Evolutionary conservation across 1,140 invertebrate genomes (phyloP), one percentile per base, ranked within the genome.

Genomic region (Drosophila bocki): DNA sequence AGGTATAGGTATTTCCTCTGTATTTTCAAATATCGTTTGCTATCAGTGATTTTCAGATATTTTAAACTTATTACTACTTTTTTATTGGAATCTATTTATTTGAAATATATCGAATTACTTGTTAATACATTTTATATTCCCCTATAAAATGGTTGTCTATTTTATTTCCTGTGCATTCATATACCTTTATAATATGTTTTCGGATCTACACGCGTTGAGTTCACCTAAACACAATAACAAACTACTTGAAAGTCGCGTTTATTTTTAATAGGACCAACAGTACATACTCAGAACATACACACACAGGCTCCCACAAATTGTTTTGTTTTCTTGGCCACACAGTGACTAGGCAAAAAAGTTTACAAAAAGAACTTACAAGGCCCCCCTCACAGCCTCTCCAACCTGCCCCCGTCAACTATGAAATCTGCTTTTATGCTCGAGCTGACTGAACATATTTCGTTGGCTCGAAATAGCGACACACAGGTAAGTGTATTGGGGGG

Each of bases 221-320:
- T 67, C 29, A 60, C 74, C 62, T 62, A 64, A 75, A 58, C 60
- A 50, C 51, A 82, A 80, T 82, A 82, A 87, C 71, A 87, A 87
- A 77, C 54, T 80, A 77, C 83, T 87, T 83, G 75, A 87, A 54
- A 65, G 45, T 53, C 60, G 67, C 48, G 70, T 60, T 59, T 85
- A 81, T 80, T 85, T 85, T 58, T 78, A 70, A 78, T 58, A 45
- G 53, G 35, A 60, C 60, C 8, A 35, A 64, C 54, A 41, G 42
- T 32, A 58, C 64, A 44, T 26, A 12, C 12, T 13, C 33, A 37
- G 29, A 68, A 57, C 15, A 41, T 11, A 19, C 15, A 41, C 26
- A 64, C 17, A 22, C 11, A 33, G n/a, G 33, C 44, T 33, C 22
- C 29, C 44, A 48, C 60, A 87, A 87, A 71, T 80, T 86, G 75